Percentiles rank a stretch among this genome's conserved stretches.
phyloP scores from a whole-genome alignment of 2,888 invertebrate species.

The Tetanocera ferruginea region DNA sequence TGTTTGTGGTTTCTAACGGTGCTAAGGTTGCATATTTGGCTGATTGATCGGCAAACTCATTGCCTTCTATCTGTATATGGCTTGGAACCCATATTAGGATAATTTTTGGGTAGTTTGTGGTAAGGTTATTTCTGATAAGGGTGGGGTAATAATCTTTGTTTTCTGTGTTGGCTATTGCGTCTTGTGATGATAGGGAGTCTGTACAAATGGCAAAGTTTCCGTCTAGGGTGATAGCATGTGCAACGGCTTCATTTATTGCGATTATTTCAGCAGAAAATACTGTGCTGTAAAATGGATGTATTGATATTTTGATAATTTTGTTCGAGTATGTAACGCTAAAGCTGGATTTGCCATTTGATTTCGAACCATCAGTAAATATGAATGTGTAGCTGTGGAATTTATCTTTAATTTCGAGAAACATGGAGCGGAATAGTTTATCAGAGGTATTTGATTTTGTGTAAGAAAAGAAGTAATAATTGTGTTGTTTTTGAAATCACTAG shows the following conservation, averaged over 20 bases:
- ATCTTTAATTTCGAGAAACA: too few relatives aligned
- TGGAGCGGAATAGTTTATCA: neutral
- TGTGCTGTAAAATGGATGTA: neutral
- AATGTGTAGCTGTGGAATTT: neutral
- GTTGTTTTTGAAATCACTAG: neutral
- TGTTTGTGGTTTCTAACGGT: neutral
- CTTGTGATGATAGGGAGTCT: conserved; percentile 3
- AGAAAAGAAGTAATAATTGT: neutral
- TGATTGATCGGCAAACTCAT: conserved; percentile 18
- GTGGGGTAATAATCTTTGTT: conserved; percentile 10
- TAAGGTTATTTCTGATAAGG: neutral
- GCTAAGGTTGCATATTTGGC: neutral
- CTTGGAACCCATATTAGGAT: neutral
- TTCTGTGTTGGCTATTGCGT: neutral
- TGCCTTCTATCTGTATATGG: conserved; percentile 3
- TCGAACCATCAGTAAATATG: conserved; percentile 22
- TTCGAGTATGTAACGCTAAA: conserved; percentile 2
- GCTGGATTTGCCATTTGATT: neutral
- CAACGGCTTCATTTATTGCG: conserved; percentile 16
- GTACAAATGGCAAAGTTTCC: neutral
- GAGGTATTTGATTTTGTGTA: neutral
- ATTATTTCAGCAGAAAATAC: conserved; percentile 19
- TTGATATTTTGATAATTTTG: neutral
- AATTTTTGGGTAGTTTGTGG: neutral
- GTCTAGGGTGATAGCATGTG: neutral